Evolutionary conservation across 92 coral and sea anemone species (phyloP), one percentile per base, ranked within the genome.

Genomic region (Actinernus sp.): DNA sequence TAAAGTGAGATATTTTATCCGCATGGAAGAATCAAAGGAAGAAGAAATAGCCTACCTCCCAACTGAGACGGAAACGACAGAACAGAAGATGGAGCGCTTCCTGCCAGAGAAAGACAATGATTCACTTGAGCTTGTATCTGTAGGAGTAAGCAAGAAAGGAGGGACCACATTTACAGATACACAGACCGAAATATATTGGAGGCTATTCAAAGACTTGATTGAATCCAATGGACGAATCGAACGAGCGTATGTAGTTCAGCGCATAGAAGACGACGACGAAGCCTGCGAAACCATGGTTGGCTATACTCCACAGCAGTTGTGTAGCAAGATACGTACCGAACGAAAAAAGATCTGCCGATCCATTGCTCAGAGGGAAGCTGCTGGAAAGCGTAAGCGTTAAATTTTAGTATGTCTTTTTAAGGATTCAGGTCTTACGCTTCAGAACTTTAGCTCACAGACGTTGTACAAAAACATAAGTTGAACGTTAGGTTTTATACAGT

Each of bases 161-260:
- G 76, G 76, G 40, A 13, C 61, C 4, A 41, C 64, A n/a, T 68
- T 68, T n/a, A 22, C 63, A 23, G 64, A 55, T 21, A 51, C 33
- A 19, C 76, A 68, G 31, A 54, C 74, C 24, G 64, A 68, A 18
- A 68, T 68, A 7, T 56, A 55, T 31, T 55, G 66, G 77, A 58
- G 46, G 44, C 49, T 71, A 17, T 71, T 71, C 40, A 44, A 34
- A 18, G 58, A 58, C 24, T 21, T 71, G 26, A 71, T 71, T 33
- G 65, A 56, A 0, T 58, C 40, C 30, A 58, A 58, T 53, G 40
- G 39, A 25, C 31, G 3, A 36, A 43, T 71, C 26, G 40, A 50
- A 16, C 22, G 69, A 29, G 30, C 16, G 14, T 21, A 24, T 26
- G 78, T 70, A 16, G n/a, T 26, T 51, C 32, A 40, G 27, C 58